Evolutionary conservation across 2,797 vertebrate species (phyloP).

Genomic region (Capromys pilorides): DNA sequence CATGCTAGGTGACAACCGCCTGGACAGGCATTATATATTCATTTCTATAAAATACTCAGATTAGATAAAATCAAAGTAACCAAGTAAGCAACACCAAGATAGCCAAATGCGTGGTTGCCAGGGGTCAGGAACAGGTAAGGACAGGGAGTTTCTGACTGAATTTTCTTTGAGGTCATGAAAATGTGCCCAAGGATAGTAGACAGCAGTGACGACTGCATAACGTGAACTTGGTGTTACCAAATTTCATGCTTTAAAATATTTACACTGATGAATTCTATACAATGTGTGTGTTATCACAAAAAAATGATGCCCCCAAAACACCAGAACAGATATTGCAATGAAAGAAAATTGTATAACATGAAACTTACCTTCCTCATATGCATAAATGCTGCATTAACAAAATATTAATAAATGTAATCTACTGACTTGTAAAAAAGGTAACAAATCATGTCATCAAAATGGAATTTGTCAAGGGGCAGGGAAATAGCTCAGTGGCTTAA

Average conservation of each 20-base stretch:
- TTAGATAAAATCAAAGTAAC: not conserved
- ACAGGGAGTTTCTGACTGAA: not conserved
- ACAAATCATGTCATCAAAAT: not conserved
- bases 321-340: not conserved
- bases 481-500: too few species aligned
- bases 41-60: not conserved
- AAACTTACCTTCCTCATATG: not conserved
- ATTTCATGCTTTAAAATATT: not conserved
- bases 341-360: not conserved
- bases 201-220: not conserved
- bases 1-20: not conserved
- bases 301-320: not conserved
- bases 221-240: not conserved
- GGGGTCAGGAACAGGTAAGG: not conserved
- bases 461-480: not conserved
- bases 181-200: not conserved
- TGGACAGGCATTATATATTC: not conserved
- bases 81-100: not conserved
- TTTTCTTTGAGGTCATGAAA: not conserved
- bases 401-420: conserved; percentile 5
- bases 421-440: not conserved
- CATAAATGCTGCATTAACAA: not conserved
- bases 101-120: not conserved
- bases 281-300: not conserved
- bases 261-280: not conserved